phyloP scores from a whole-genome alignment of 2,888 invertebrate genomes.

The Nephrotoma appendiculata region DNA sequence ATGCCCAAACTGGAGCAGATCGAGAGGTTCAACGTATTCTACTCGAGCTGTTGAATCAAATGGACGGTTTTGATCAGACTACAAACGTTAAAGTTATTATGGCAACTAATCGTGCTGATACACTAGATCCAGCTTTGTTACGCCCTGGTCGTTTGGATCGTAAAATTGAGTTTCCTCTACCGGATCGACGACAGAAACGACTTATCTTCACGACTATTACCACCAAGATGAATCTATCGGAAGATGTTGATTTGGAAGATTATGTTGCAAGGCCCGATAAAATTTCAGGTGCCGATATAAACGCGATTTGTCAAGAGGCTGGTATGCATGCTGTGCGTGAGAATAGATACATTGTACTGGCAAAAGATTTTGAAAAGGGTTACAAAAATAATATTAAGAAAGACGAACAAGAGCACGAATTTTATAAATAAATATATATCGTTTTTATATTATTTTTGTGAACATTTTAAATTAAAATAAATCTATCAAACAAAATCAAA shows the following conservation, averaged over 20 bases:
- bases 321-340: constrained; percentile 99
- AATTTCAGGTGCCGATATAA: constrained; percentile 98
- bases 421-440: constrained; percentile 75
- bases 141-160: constrained; percentile 79
- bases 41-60: constrained; percentile 92
- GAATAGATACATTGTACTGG: constrained; percentile 95
- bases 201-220: constrained; percentile 97
- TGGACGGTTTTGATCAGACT: constrained; percentile 99
- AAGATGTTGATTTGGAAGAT: constrained; percentile 98
- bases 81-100: constrained; percentile 99
- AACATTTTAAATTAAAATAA: not conserved
- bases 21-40: constrained; percentile 96
- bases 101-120: constrained; percentile 96
- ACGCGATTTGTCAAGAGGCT: constrained; percentile 99
- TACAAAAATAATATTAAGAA: constrained; percentile 99
- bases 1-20: constrained; percentile 97
- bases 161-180: constrained; percentile 97
- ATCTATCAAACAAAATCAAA: not conserved
- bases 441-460: not conserved
- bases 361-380: constrained; percentile 99
- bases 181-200: constrained; percentile 77
- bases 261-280: constrained; percentile 97
- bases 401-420: constrained; percentile 98
- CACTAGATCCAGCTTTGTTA: constrained; percentile 75
- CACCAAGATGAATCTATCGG: constrained; percentile 90